These are phyloP conservation scores for Numenius arquata DNA, from an alignment of 2,113 vertebrate species.

Conservation along the genomic window DNA sequence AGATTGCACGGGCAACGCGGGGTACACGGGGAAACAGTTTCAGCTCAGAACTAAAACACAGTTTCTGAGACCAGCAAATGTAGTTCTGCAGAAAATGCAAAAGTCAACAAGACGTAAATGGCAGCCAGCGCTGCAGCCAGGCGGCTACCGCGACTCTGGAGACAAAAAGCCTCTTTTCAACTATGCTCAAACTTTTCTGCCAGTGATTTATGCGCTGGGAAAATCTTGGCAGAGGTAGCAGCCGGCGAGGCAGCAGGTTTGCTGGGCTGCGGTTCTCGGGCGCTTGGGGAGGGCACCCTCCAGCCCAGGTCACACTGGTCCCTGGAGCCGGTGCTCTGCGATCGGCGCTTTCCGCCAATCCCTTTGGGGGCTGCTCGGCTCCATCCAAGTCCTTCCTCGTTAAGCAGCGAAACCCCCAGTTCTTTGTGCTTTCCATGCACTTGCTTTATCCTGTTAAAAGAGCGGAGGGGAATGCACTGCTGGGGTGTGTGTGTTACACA, in stretches of 20 bases:
- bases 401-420: accelerated
- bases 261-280: neutral
- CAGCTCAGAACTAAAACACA: neutral
- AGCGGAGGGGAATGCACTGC: accelerated
- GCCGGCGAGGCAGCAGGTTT: neutral
- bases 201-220: no score
- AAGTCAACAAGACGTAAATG: neutral
- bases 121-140: neutral
- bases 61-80: neutral
- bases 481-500: accelerated
- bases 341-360: accelerated
- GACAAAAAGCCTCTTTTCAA: neutral
- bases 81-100: neutral
- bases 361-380: neutral
- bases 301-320: accelerated
- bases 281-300: neutral
- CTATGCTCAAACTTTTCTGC: neutral
- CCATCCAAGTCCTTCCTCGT: neutral
- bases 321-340: accelerated
- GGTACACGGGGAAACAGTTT: neutral
- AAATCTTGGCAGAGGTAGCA: neutral
- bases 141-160: accelerated
- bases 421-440: neutral
- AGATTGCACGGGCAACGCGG: neutral
- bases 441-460: neutral